These are phyloP conservation scores for Penaeus japonicus DNA, from an alignment of 1,140 invertebrate genomes.

Conservation along the genomic window DNA sequence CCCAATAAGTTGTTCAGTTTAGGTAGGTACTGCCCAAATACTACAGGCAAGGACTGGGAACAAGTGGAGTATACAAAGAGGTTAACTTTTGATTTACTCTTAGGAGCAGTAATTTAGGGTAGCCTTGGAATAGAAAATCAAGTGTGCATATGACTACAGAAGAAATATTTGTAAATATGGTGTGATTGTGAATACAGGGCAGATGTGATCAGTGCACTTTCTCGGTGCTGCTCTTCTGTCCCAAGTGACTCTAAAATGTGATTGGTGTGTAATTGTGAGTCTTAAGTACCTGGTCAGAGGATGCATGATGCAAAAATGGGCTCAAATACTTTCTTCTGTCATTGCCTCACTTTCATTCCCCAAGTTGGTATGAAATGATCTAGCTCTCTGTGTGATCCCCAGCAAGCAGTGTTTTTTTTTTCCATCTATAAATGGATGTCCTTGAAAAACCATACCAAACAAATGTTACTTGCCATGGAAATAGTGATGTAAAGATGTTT, in stretches of 20 bases:
- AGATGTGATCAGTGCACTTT: too few species aligned
- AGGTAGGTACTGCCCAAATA: neutral
- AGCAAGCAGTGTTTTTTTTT: too few species aligned
- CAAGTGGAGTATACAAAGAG: neutral
- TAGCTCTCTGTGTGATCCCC: neutral
- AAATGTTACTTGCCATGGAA: too few species aligned
- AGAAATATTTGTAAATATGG: neutral
- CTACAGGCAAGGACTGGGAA: neutral
- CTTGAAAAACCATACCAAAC: neutral
- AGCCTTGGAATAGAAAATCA: neutral
- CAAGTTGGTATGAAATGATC: conserved; percentile 15
- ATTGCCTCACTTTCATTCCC: conserved; percentile 12
- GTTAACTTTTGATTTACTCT: neutral
- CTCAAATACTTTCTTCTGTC: neutral
- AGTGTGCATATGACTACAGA: neutral
- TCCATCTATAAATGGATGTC: too few species aligned
- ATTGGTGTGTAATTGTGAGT: conserved; percentile 8
- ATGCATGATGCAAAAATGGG: neutral
- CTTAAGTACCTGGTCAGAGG: conserved; percentile 6
- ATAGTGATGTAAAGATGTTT: too few species aligned
- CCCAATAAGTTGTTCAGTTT: neutral
- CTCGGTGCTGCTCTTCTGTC: neutral
- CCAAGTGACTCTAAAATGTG: neutral
- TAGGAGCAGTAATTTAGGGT: neutral
- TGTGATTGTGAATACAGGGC: neutral